Evolutionary conservation across 2,113 vertebrate species (phyloP), one percentile per base, ranked within the genome.

Genomic region (Burhinus bistriatus): DNA sequence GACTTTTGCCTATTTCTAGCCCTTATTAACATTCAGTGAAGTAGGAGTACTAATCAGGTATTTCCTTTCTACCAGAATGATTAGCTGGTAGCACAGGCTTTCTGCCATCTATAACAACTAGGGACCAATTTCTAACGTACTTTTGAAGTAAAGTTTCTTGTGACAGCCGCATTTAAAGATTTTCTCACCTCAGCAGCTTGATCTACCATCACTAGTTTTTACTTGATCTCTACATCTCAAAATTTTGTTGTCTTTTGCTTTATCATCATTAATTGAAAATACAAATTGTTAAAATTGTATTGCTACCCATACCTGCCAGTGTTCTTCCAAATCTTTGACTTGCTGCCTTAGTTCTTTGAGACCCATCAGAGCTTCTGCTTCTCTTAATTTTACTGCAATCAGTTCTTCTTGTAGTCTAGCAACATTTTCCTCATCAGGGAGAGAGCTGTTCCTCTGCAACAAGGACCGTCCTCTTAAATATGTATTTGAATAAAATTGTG

Each of bases 381-480:
- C 99, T 95, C 99, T 98, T 84, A 99, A 95, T 97, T 99, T 99
- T 91, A 99, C 99, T 15, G 99, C 99, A 9, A 99, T 99, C 89
- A 99, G 97, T 94, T 99, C 99, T 92, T 99, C 99, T 94, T 99
- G 99, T 88, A 99, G 99, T 54, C 99, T 98, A 9, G 98, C 99
- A 96, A 99, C 97, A n/a, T 99, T 99, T 97, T 98, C 99, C 97
- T 99, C 99, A 97, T 99, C 99, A 26, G 99, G 99, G 18, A 99
- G 98, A 5, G 99, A 99, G 15, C 97, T 98, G 97, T 99, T 99
- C 95, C 98, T 99, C 99, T 99, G 93, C 85, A 97, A 93, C 45
- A 97, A 98, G 55, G 69, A 82, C 68, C 93, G 96, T 83, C 19
- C 38, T 93, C 81, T 97, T 96, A 79, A 91, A 86, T n/a, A 80